Percentiles rank a stretch among this genome's conserved stretches.
Conservation (phyloP, 2,797 vertebrate species). For the Melanitta fusca region DNA sequence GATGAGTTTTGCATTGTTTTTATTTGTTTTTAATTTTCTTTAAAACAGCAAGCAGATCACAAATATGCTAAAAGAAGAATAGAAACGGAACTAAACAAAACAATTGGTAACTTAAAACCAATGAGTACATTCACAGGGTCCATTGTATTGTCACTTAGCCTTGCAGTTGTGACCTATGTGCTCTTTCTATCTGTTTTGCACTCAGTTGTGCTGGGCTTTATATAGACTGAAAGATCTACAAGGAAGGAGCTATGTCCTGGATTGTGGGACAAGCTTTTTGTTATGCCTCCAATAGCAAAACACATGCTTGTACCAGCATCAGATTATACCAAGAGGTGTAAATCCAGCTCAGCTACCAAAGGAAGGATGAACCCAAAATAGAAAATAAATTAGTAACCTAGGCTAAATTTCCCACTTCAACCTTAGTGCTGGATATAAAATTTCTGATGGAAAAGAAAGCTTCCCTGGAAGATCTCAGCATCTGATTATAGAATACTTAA, state of each 20-base stretch:
- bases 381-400: slow-evolving; percentile 53
- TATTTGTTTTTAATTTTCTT: not conserved
- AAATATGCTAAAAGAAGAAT: not conserved
- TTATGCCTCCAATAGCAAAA: not conserved
- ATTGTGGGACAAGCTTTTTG: not conserved
- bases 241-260: not conserved
- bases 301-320: not conserved
- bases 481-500: not conserved
- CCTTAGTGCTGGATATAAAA: not conserved
- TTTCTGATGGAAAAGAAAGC: not conserved
- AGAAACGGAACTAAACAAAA: not conserved
- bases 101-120: not conserved
- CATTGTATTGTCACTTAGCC: not conserved
- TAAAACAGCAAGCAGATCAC: not conserved
- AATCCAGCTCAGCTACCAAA: slow-evolving; percentile 60
- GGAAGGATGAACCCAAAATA: slow-evolving; percentile 52
- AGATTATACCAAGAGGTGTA: slow-evolving; percentile 55
- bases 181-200: slow-evolving; percentile 30
- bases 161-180: not conserved
- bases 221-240: not conserved
- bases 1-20: not conserved
- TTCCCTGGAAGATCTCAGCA: not conserved
- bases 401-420: not conserved
- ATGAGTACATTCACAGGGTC: not conserved
- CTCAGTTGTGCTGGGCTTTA: not conserved